Evolutionary conservation across 92 coral and sea anemone species (phyloP).

Genomic region (Scolanthus callimorphus): DNA sequence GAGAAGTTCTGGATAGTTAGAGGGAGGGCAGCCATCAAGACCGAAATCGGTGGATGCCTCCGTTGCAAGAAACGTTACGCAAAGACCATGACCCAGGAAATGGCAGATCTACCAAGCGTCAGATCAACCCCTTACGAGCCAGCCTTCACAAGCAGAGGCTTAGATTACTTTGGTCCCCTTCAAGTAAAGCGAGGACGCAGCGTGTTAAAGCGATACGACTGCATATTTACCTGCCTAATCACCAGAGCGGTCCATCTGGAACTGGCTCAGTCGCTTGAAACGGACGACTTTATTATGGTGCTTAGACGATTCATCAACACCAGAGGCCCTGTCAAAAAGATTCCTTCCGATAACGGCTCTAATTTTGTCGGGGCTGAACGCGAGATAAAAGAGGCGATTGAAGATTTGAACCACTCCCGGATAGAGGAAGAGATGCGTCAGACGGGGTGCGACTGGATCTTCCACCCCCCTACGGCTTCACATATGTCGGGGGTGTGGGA

Average conservation of each 20-base stretch:
- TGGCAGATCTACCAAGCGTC: constrained; percentile 41
- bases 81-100: constrained; percentile 38
- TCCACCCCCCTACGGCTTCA: constrained; percentile 47
- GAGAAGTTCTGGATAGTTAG: constrained; percentile 65
- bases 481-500: constrained; percentile 58
- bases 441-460: background rate
- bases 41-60: constrained; percentile 29
- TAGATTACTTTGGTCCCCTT: constrained; percentile 40
- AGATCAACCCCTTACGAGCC: constrained; percentile 35
- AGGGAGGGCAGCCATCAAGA: constrained; percentile 20
- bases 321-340: constrained; percentile 44
- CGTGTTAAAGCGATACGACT: constrained; percentile 32
- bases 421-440: background rate
- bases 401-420: constrained; percentile 5
- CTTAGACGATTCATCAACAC: constrained; percentile 41
- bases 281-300: constrained; percentile 50
- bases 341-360: constrained; percentile 56
- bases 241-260: constrained; percentile 41
- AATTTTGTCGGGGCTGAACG: constrained; percentile 68
- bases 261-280: constrained; percentile 30
- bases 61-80: constrained; percentile 29
- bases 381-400: constrained; percentile 29
- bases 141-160: constrained; percentile 42
- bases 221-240: constrained; percentile 41
- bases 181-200: constrained; percentile 34